Base-by-base conservation (phyloP, 2,888 invertebrate genomes). In the Girardia tigrina region DNA sequence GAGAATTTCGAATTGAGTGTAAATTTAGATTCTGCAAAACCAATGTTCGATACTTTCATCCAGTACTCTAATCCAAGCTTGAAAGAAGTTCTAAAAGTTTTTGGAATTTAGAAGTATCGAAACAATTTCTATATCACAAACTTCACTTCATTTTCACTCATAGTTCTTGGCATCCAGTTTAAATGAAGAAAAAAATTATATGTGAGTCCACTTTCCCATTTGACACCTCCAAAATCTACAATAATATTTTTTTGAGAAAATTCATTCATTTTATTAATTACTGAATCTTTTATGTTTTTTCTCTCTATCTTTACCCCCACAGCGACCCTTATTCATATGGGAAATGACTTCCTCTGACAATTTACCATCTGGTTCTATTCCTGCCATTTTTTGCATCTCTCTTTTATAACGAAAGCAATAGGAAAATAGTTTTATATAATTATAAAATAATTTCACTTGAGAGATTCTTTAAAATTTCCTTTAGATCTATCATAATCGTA, bases 111-210 rank as follows among this genome's bases (percentile, higher is more conserved):
- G n/a, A n/a, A n/a, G n/a, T n/a, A 23, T 2, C 23, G n/a, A n/a
- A 56, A 56, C n/a, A 20, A 56, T 56, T 56, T 56, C n/a, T n/a
- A n/a, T n/a, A 8, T 12, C 23, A 56, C 56, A 20, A 56, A 56
- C 56, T 23, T n/a, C n/a, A 56, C 56, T 56, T 56, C 56, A n/a
- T n/a, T n/a, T n/a, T n/a, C 56, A 56, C 20, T 20, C 56, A 56
- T 56, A 12, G 56, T 56, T 56, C 56, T n/a, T 56, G 56, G 56
- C 56, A 56, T 56, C 56, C 56, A 56, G 56, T 56, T 2, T 56
- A 56, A 16, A 56, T 56, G 56, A 56, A 56, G 56, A 56, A 12
- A 56, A 16, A 20, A 56, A 20, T 56, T 56, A 23, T 56, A 56
- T 56, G 56, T 56, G 4, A 56, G 20, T 8, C 56, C n/a, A 2